Evolutionary conservation across 2,113 vertebrate species (phyloP).

Genomic region (Ascaphus truei): DNA sequence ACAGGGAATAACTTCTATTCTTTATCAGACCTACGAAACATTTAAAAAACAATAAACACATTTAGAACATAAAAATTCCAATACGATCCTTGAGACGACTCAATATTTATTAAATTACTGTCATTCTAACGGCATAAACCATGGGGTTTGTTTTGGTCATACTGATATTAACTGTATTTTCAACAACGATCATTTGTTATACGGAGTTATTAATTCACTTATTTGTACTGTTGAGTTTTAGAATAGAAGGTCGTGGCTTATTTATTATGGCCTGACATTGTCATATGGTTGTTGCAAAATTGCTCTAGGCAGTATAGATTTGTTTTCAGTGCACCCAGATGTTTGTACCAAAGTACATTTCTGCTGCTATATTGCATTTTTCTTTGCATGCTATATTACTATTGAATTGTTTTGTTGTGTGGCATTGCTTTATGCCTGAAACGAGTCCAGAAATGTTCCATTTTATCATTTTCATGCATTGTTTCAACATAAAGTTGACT

Average conservation of each 20-base stretch:
- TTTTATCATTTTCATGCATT: background rate
- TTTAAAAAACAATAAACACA: too few relatives aligned
- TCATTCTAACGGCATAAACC: too few relatives aligned
- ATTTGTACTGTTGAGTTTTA: background rate
- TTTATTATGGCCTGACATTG: background rate
- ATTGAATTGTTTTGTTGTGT: background rate
- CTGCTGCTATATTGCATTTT: background rate
- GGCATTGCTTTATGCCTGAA: background rate
- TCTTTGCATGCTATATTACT: background rate
- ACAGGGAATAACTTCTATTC: too few relatives aligned
- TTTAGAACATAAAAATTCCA: too few relatives aligned
- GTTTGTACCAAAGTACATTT: background rate
- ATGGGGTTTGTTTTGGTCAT: too few relatives aligned
- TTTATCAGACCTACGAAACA: too few relatives aligned
- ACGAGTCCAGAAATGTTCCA: background rate
- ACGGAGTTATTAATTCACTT: background rate
- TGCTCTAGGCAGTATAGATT: background rate
- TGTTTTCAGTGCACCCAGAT: background rate
- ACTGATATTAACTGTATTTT: too few relatives aligned
- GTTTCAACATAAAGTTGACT: conserved; percentile 15
- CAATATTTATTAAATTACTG: too few relatives aligned
- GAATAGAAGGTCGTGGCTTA: background rate
- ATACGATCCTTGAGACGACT: too few relatives aligned
- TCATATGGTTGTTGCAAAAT: background rate
- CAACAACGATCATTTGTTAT: background rate